Percentiles rank a stretch among this genome's conserved stretches.
Conservation (phyloP, 2,113 vertebrate genomes). For the Microtus richardsoni region DNA sequence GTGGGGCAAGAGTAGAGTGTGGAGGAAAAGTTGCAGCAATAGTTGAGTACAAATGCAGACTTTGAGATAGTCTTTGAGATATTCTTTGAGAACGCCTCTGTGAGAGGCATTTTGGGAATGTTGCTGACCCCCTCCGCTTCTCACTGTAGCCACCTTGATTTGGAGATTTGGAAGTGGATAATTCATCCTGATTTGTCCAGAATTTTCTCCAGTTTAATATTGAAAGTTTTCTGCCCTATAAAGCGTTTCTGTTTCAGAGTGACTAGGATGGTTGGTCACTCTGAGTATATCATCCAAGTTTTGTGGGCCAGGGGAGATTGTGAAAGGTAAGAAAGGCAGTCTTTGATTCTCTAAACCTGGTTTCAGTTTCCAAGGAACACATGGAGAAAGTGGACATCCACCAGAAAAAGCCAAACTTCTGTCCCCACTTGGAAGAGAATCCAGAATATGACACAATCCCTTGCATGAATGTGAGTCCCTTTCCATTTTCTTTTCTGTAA, state of each 20-base stretch:
- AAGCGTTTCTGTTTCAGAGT: not conserved
- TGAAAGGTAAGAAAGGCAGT: not conserved
- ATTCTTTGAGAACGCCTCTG: not conserved
- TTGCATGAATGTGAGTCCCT: slow-evolving; percentile 50
- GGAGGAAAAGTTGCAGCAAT: not conserved
- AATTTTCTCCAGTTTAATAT: not conserved
- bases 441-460: slow-evolving; percentile 30
- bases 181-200: not conserved
- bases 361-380: slow-evolving; percentile 45
- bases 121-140: not conserved
- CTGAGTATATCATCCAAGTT: not conserved
- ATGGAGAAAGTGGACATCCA: not conserved
- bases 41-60: not conserved
- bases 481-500: not conserved
- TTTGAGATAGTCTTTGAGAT: not conserved
- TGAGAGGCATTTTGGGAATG: not conserved
- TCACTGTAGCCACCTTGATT: not conserved
- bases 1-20: not conserved
- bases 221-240: not conserved
- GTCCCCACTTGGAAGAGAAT: not conserved
- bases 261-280: not conserved
- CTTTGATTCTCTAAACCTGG: slow-evolving; percentile 40
- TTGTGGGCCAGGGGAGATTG: not conserved
- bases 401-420: not conserved
- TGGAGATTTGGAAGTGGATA: not conserved